Conservation (phyloP, 30 jellyfish, hydroid and myxozoan species). For the Phacellophora camtschatica region DNA sequence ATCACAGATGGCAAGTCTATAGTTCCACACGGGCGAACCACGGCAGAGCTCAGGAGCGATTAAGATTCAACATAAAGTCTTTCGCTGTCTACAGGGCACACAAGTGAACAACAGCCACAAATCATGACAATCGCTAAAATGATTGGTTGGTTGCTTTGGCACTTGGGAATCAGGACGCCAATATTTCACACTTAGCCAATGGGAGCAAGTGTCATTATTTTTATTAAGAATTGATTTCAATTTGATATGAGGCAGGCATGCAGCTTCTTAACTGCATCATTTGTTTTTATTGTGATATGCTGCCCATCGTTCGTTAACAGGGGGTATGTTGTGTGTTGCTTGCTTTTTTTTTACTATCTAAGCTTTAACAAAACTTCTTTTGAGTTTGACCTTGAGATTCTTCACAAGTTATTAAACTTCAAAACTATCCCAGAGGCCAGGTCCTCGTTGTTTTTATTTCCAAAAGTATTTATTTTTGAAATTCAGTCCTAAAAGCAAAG, state of each 20-base stretch:
- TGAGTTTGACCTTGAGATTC: too few species aligned
- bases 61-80: constrained; percentile 8
- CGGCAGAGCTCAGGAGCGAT: constrained; percentile 44
- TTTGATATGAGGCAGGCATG: constrained; percentile 30
- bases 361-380: too few species aligned
- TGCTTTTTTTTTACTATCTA: too few species aligned
- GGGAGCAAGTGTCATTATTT: neutral
- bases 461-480: too few species aligned
- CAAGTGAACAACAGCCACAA: constrained; percentile 13
- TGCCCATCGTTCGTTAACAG: too few species aligned
- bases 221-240: neutral
- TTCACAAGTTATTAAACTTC: too few species aligned
- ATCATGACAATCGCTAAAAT: neutral
- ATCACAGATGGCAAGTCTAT: constrained; percentile 68
- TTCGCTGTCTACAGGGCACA: neutral
- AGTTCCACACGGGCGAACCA: neutral
- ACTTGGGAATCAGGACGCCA: constrained; percentile 14
- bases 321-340: too few species aligned
- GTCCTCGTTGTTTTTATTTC: too few species aligned
- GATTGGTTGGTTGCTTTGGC: constrained; percentile 8
- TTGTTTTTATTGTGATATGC: too few species aligned
- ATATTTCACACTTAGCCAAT: constrained; percentile 27
- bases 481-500: too few species aligned
- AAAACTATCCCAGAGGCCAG: too few species aligned
- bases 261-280: neutral